Evolutionary conservation across 2,113 vertebrate genomes (phyloP).

Genomic region (Monarcha castaneiventris): DNA sequence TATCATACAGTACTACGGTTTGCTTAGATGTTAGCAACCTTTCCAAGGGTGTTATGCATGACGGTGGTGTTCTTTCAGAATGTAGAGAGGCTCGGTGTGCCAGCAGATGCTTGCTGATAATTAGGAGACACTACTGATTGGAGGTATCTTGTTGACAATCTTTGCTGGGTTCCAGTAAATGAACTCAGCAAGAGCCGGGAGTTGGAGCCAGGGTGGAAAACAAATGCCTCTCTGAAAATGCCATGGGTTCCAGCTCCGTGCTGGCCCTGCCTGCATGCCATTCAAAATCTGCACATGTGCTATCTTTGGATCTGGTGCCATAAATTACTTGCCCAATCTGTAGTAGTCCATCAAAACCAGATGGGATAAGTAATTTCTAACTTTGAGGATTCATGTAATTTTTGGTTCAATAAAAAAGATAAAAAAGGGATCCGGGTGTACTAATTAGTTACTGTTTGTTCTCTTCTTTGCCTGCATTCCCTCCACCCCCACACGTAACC

Average conservation of each 20-base stretch:
- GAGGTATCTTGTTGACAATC: background rate
- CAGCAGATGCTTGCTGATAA: background rate
- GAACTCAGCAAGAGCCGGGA: background rate
- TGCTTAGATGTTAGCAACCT: background rate
- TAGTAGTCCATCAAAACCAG: slow-evolving; percentile 44
- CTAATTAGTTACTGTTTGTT: slow-evolving; percentile 42
- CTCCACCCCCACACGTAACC: background rate
- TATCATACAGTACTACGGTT: background rate
- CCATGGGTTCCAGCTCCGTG: background rate
- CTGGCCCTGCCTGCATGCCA: background rate
- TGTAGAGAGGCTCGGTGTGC: background rate
- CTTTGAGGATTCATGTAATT: background rate
- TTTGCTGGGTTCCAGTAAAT: background rate
- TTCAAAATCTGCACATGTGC: slow-evolving; percentile 23
- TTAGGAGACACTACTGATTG: background rate
- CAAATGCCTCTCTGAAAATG: slow-evolving; percentile 1
- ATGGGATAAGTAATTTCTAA: slow-evolving; percentile 24
- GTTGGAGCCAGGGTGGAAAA: background rate
- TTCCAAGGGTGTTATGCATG: background rate
- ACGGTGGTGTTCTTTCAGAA: background rate
- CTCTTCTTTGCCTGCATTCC: background rate
- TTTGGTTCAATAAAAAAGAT: background rate
- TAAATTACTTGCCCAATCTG: slow-evolving; percentile 51
- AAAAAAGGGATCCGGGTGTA: background rate
- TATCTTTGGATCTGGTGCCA: slow-evolving; percentile 33